Conservation (phyloP, 2,797 vertebrate species). For the Kryptolebias ocellatus region DNA sequence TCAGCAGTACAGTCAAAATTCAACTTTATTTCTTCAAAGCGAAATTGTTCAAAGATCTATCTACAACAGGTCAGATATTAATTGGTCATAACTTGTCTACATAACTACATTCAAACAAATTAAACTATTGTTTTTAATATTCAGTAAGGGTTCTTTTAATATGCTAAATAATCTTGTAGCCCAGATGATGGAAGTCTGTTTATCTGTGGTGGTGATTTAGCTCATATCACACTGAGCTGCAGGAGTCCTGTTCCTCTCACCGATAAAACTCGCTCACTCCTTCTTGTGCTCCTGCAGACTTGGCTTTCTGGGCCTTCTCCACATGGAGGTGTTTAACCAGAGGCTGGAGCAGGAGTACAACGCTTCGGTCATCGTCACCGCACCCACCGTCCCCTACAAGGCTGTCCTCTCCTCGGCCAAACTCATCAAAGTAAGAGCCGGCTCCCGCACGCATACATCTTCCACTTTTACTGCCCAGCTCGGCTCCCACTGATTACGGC, state of each 20-base stretch:
- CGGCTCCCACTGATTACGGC: not conserved
- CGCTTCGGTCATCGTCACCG: conserved; percentile 92
- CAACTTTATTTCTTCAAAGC: too few relatives aligned
- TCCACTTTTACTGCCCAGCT: not conserved
- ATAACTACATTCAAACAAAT: too few relatives aligned
- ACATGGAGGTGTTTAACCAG: conserved; percentile 99
- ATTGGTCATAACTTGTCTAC: too few relatives aligned
- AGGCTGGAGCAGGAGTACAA: conserved; percentile 97
- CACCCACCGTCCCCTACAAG: conserved; percentile 95
- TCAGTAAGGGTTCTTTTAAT: too few relatives aligned
- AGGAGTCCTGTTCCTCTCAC: not conserved
- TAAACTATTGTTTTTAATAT: too few relatives aligned
- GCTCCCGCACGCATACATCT: conserved; percentile 1
- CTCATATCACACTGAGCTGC: too few relatives aligned
- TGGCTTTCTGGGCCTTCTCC: conserved; percentile 95
- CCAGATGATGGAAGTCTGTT: too few relatives aligned
- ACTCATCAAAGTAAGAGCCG: conserved; percentile 89
- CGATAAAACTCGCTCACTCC: conserved; percentile 1
- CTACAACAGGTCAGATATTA: too few relatives aligned
- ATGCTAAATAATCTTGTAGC: too few relatives aligned
- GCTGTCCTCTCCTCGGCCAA: conserved; percentile 90
- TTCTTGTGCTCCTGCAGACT: conserved; percentile 77
- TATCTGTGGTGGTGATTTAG: not conserved
- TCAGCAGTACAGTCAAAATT: too few relatives aligned
- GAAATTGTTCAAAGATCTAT: too few relatives aligned